Evolutionary conservation across 37 sponge, comb jelly and placozoan genomes (phyloP).

Genomic region (Eunapius fragilis): DNA sequence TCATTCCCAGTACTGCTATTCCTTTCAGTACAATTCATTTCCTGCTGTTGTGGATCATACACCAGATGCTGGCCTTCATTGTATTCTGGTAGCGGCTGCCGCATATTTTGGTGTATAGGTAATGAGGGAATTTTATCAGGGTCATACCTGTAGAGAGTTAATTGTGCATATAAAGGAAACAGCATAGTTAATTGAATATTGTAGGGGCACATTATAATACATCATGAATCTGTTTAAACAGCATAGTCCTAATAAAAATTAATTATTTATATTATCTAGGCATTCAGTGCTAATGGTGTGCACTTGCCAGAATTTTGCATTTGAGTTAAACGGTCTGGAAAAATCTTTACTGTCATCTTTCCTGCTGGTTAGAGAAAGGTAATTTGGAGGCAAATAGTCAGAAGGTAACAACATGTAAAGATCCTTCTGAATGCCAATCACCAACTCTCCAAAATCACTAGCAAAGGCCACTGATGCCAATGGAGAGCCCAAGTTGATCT

Average conservation of each 20-base stretch:
- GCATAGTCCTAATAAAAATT: too few species aligned
- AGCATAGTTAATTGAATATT: too few species aligned
- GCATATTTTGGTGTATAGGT: conserved; percentile 13
- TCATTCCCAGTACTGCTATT: not conserved
- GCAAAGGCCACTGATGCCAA: conserved; percentile 49
- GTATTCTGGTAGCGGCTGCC: conserved; percentile 2
- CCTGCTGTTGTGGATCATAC: too few species aligned
- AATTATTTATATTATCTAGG: too few species aligned
- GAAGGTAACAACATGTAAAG: conserved; percentile 24
- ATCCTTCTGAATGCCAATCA: conserved; percentile 56
- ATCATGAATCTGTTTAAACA: too few species aligned
- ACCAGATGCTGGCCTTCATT: not conserved
- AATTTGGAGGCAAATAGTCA: conserved; percentile 22
- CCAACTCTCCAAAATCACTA: conserved; percentile 15
- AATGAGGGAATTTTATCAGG: conserved; percentile 17
- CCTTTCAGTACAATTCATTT: not conserved
- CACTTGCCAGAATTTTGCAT: conserved; percentile 59
- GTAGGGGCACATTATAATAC: too few species aligned
- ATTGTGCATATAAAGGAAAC: too few species aligned
- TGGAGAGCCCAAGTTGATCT: conserved; percentile 45
- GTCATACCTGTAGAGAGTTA: conserved; percentile 49
- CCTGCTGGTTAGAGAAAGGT: not conserved
- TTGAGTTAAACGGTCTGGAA: conserved; percentile 33
- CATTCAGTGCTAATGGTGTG: not conserved
- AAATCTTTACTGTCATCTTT: not conserved